Evolutionary conservation across 2,888 invertebrate genomes (phyloP), one percentile per base, ranked within the genome.

Genomic region (Andrena praecox): DNA sequence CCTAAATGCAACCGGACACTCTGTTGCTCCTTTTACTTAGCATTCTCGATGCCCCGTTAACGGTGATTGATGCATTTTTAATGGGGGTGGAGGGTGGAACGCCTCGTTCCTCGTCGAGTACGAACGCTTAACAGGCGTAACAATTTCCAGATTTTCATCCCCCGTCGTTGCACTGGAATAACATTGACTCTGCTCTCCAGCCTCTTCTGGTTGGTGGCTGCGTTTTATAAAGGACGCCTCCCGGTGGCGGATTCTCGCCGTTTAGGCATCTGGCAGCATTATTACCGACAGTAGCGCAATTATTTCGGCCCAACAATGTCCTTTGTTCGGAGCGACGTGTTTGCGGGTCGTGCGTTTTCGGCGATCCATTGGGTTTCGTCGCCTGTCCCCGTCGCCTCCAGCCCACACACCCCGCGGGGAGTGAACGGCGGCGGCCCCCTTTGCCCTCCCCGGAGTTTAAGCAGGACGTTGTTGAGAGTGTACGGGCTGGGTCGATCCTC

Each of bases 401-500:
- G 27, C 35, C 66, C 72, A 48, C 42, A 20, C 77, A 29, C 16
- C 69, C 52, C 56, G n/a, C 60, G 16, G 62, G n/a, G 66, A 42
- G 24, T 10, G 60, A 60, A 78, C 64, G 79, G 42, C 24, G 20
- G 20, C 0, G 20, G 70, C 29, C 42, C 54, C 29, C n/a, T 27
- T 20, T 7, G 16, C 27, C 60, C 54, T 48, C 42, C 48, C 52
- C 62, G 16, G 94, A 94, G 91, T 95, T 94, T 90, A 94, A 94
- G 88, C 92, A 94, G 91, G 94, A 94, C 91, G 87, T 54, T 54
- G 78, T 27, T 75, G 90, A 59, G 91, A 64, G 91, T 91, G 59
- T 86, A 89, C 83, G 90, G 73, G 91, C 64, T 90, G 93, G 87
- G 90, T 93, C 86, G 93, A 94, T 90, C 93, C 93, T 89, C 93